These are phyloP conservation scores for Akabosia matsudoensis DNA, from an alignment of 1,140 invertebrate species.

Conservation along the genomic window DNA sequence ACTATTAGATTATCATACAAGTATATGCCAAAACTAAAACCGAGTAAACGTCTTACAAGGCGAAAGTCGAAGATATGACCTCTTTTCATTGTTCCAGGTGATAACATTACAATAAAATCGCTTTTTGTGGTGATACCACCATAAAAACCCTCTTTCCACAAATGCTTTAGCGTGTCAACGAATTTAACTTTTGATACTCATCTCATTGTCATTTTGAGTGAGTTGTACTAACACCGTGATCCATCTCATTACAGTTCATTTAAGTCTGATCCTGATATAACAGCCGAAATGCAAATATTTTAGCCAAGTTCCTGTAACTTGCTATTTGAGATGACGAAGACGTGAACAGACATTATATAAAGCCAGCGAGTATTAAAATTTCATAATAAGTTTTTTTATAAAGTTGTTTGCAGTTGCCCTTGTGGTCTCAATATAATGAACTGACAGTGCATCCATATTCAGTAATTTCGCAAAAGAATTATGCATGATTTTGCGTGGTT, in stretches of 20 bases:
- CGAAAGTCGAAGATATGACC: not conserved
- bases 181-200: not conserved
- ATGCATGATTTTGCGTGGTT: too few relatives aligned
- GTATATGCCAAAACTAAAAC: not conserved
- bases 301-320: slow-evolving; percentile 5
- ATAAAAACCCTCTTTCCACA: not conserved
- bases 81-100: not conserved
- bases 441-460: too few relatives aligned
- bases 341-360: not conserved
- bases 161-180: not conserved
- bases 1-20: not conserved
- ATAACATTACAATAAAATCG: too few relatives aligned
- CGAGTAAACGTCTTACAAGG: not conserved
- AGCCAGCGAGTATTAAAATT: too few relatives aligned
- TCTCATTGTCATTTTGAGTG: not conserved
- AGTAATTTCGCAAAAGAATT: too few relatives aligned
- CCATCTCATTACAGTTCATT: not conserved
- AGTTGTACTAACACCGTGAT: not conserved
- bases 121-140: too few relatives aligned
- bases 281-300: not conserved
- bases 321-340: not conserved
- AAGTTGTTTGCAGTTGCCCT: not conserved
- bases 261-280: not conserved
- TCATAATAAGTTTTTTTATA: too few relatives aligned
- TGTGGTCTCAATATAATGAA: too few relatives aligned